Conservation (phyloP, 2,888 invertebrate species). For the Tuta absoluta region DNA sequence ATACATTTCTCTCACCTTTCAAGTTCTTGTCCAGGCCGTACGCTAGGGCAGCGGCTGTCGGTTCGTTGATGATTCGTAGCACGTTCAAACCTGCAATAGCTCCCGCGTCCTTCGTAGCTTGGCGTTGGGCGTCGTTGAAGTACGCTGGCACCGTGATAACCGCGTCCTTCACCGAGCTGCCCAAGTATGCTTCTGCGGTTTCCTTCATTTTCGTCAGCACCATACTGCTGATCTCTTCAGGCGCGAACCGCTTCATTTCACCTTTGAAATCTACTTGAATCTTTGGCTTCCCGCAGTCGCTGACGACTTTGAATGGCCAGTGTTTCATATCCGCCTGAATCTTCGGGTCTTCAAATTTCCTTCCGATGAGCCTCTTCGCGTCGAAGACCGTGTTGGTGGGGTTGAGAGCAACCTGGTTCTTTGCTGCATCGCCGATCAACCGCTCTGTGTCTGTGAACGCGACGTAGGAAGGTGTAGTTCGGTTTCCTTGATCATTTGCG, state of each 20-base stretch:
- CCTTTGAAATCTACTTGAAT: no score
- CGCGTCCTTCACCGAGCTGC: conserved; percentile 80
- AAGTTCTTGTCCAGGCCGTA: conserved; percentile 83
- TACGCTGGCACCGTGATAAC: conserved; percentile 88
- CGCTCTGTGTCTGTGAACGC: conserved; percentile 93
- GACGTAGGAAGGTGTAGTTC: conserved; percentile 92
- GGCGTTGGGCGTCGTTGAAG: conserved; percentile 83
- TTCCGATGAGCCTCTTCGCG: conserved; percentile 88
- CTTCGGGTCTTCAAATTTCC: conserved; percentile 84
- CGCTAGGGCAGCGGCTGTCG: conserved; percentile 84
- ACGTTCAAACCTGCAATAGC: conserved; percentile 81
- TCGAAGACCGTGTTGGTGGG: conserved; percentile 86
- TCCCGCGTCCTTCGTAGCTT: no score
- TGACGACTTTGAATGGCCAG: no score
- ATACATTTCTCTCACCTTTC: conserved; percentile 75
- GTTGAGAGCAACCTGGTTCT: conserved; percentile 93
- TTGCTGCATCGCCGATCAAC: no score
- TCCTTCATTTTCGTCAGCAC: no score
- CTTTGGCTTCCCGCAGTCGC: no score
- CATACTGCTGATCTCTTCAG: no score
- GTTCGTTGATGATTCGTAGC: conserved; percentile 84
- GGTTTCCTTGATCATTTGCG: conserved; percentile 94
- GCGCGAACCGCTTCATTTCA: no score
- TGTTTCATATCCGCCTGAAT: no score
- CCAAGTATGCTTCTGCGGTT: conserved; percentile 84